phyloP scores from a whole-genome alignment of 2,888 invertebrate genomes.

The Lepidonotus clava region DNA sequence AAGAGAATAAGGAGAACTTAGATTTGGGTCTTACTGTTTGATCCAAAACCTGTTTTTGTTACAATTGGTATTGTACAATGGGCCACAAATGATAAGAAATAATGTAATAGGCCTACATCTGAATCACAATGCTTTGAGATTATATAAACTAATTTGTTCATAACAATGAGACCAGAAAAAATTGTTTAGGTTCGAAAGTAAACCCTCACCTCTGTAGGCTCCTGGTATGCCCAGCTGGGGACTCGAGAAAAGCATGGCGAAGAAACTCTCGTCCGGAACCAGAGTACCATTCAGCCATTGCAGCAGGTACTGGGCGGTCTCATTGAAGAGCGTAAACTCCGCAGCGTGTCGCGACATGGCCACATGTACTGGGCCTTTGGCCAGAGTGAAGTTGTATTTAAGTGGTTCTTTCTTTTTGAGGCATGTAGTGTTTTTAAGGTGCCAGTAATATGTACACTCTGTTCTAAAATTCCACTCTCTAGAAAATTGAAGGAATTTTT shows the following conservation, averaged over 20 bases:
- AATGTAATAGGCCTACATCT: too few species aligned
- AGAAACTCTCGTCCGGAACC: slow-evolving; percentile 73
- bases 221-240: slow-evolving; percentile 70
- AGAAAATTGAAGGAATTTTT: background rate
- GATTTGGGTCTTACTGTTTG: too few species aligned
- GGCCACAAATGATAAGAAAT: too few species aligned
- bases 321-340: slow-evolving; percentile 63
- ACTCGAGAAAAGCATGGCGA: slow-evolving; percentile 72
- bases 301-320: slow-evolving; percentile 67
- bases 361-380: slow-evolving; percentile 64
- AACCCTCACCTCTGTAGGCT: slow-evolving; percentile 69
- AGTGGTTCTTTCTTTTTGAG: slow-evolving; percentile 50
- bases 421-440: slow-evolving; percentile 62
- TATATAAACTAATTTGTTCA: too few species aligned
- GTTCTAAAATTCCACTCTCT: background rate
- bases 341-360: slow-evolving; percentile 59
- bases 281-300: slow-evolving; percentile 70
- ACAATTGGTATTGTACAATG: too few species aligned
- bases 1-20: too few species aligned
- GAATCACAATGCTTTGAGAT: too few species aligned
- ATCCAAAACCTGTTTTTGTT: too few species aligned
- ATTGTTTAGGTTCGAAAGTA: too few species aligned
- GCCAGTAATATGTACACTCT: slow-evolving; percentile 53
- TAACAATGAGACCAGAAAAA: too few species aligned
- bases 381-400: slow-evolving; percentile 60